phyloP scores from a whole-genome alignment of 2,888 invertebrate genomes.

The Phengaris alcon region DNA sequence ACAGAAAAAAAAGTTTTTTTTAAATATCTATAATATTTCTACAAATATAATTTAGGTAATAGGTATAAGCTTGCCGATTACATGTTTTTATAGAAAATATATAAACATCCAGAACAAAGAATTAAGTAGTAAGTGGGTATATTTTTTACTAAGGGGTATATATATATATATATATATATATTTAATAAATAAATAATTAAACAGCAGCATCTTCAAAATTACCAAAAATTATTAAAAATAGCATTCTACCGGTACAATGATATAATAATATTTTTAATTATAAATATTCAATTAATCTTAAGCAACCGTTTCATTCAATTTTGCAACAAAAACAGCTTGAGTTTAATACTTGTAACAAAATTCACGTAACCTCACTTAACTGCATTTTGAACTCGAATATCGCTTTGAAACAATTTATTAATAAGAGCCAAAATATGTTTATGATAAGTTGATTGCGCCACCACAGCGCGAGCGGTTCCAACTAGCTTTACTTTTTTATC shows the following conservation, averaged over 20 bases:
- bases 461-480: not conserved
- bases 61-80: too few relatives aligned
- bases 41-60: too few relatives aligned
- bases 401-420: not conserved
- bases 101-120: too few relatives aligned
- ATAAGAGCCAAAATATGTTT: not conserved
- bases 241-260: too few relatives aligned
- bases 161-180: too few relatives aligned
- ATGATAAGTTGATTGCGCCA: conserved; percentile 11
- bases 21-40: too few relatives aligned
- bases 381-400: conserved; percentile 4
- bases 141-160: too few relatives aligned
- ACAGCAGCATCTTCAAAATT: too few relatives aligned
- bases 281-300: not conserved
- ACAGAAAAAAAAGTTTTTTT: not conserved
- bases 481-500: conserved; percentile 10
- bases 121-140: too few relatives aligned
- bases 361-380: not conserved
- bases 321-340: not conserved
- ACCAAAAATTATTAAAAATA: too few relatives aligned
- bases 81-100: too few relatives aligned
- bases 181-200: too few relatives aligned
- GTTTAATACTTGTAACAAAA: not conserved
- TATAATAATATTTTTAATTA: not conserved
- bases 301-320: not conserved